Evolutionary conservation across 2,888 invertebrate genomes (phyloP).

Genomic region (Adela reaumurella): DNA sequence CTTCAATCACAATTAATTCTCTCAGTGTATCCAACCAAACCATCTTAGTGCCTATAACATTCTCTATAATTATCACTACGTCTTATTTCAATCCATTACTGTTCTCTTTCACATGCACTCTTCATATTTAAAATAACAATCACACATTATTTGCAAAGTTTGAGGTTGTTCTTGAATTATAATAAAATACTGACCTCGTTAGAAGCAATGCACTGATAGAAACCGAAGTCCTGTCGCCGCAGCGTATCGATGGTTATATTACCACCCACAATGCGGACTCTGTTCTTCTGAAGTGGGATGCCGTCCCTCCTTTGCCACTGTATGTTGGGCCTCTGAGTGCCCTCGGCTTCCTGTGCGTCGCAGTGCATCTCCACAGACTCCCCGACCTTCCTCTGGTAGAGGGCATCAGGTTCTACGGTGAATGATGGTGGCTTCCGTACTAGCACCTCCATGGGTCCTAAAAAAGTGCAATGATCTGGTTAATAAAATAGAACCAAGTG

Average conservation of each 20-base stretch:
- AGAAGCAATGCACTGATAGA: constrained; percentile 92
- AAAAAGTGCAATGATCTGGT: too few relatives aligned
- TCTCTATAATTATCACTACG: too few relatives aligned
- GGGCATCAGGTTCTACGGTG: constrained; percentile 82
- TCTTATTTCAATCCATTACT: too few relatives aligned
- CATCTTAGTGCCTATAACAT: too few relatives aligned
- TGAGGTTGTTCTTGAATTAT: too few relatives aligned
- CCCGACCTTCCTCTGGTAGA: constrained; percentile 88
- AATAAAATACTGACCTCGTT: constrained; percentile 70
- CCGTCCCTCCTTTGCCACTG: constrained; percentile 89
- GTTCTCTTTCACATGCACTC: too few relatives aligned
- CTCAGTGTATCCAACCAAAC: too few relatives aligned
- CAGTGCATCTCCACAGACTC: constrained; percentile 94
- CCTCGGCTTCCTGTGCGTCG: constrained; percentile 88
- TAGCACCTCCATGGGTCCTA: constrained; percentile 72
- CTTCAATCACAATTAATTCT: too few relatives aligned
- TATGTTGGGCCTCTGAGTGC: constrained; percentile 85
- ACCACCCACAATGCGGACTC: constrained; percentile 76
- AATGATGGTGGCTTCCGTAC: constrained; percentile 92
- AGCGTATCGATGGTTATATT: constrained; percentile 89
- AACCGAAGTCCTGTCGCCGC: constrained; percentile 86
- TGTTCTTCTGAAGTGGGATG: constrained; percentile 73
- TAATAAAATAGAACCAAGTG: too few relatives aligned
- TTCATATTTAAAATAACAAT: too few relatives aligned
- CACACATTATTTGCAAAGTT: too few relatives aligned